phyloP scores from a whole-genome alignment of 2,888 invertebrate species.

The Coelogynopora nodosa region DNA sequence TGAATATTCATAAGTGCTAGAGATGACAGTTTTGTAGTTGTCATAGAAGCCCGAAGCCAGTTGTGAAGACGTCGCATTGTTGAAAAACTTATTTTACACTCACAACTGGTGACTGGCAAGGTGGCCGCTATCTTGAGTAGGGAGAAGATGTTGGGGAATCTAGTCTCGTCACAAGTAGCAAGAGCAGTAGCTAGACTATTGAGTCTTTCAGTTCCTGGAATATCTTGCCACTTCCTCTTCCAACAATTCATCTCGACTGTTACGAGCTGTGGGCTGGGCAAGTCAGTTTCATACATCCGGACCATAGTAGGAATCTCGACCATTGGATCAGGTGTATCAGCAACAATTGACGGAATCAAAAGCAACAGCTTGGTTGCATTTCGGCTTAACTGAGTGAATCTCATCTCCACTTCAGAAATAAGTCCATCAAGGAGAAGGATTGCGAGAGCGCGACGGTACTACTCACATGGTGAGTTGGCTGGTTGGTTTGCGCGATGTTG shows the following conservation, averaged over 20 bases:
- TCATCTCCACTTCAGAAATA: conserved; percentile 18
- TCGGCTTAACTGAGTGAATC: not conserved
- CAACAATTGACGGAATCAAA: conserved; percentile 18
- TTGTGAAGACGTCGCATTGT: conserved; percentile 15
- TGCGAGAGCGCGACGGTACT: not conserved
- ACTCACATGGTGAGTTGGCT: not conserved
- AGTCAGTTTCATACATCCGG: conserved; percentile 26
- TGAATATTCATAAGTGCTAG: conserved; percentile 40
- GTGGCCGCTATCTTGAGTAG: conserved; percentile 7
- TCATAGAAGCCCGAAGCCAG: conserved; percentile 34
- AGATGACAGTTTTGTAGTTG: conserved; percentile 8
- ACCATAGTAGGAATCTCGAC: not conserved
- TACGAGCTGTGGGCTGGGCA: conserved; percentile 37
- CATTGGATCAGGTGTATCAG: not conserved
- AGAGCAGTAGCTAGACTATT: conserved; percentile 29
- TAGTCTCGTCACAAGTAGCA: conserved; percentile 20
- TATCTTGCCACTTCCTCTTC: conserved; percentile 17
- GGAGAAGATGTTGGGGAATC: conserved; percentile 34
- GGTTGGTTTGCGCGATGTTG: conserved; percentile 12
- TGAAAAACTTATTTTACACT: conserved; percentile 25
- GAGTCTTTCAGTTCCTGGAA: not conserved
- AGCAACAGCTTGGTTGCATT: not conserved
- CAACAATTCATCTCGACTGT: conserved; percentile 27
- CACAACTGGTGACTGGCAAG: conserved; percentile 32
- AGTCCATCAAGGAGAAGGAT: conserved; percentile 6